phyloP scores from a whole-genome alignment of 2,113 vertebrate species.

The Ictidomys tridecemlineatus region DNA sequence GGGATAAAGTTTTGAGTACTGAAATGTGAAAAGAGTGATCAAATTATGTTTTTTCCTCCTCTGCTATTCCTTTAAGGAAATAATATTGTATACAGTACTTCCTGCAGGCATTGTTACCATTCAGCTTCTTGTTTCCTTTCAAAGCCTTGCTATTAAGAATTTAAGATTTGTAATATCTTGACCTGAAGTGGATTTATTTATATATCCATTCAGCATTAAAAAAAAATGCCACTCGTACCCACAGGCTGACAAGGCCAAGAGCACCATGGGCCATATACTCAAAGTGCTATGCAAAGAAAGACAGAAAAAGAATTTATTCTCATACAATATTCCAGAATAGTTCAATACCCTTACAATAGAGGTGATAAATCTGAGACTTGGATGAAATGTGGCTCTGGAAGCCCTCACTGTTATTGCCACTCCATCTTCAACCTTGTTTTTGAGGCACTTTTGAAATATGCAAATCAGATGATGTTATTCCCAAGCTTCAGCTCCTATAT shows the following conservation, averaged over 20 bases:
- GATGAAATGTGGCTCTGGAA: background rate
- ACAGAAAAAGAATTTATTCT: background rate
- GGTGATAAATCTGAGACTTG: background rate
- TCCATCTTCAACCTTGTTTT: background rate
- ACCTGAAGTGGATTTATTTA: slow-evolving; percentile 32
- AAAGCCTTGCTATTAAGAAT: background rate
- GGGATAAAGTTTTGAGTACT: background rate
- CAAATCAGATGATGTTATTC: background rate
- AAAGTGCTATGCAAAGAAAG: background rate
- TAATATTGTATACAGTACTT: background rate
- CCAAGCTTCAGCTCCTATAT: background rate
- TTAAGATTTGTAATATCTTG: background rate
- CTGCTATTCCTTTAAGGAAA: background rate
- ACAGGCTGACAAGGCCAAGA: background rate
- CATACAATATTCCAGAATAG: background rate
- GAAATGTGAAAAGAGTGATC: background rate
- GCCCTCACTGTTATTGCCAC: background rate
- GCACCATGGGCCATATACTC: background rate
- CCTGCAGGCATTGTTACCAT: background rate
- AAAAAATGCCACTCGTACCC: background rate
- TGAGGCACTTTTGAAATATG: background rate
- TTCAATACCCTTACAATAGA: background rate
- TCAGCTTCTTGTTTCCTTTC: background rate
- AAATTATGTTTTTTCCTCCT: background rate
- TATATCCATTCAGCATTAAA: background rate